Conservation (phyloP, 1,140 invertebrate species). For the Platyscapa corneri region DNA sequence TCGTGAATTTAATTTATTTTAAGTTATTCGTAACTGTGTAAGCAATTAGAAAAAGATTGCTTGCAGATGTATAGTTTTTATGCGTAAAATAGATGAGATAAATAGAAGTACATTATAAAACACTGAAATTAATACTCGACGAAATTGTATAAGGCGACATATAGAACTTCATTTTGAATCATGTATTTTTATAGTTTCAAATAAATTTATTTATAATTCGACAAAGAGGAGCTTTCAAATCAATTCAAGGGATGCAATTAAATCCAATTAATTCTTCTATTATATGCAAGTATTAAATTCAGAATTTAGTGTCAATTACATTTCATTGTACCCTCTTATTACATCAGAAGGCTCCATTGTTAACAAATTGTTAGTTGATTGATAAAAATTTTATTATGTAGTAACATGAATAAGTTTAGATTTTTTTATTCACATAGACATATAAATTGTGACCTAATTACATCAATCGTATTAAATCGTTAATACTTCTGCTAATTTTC, state of each 20-base stretch:
- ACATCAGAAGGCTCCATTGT: not conserved
- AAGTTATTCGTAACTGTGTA: not conserved
- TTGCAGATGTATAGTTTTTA: too few relatives aligned
- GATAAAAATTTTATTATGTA: not conserved
- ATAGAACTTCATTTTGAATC: not conserved
- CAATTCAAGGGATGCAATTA: not conserved
- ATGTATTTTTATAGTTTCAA: not conserved
- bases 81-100: too few relatives aligned
- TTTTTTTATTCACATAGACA: not conserved
- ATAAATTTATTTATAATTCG: not conserved
- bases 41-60: not conserved
- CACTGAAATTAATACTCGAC: too few relatives aligned
- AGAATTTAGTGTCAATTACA: not conserved
- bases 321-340: conserved; percentile 13
- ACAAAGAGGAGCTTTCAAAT: not conserved
- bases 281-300: not conserved
- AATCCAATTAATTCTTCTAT: conserved; percentile 1
- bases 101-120: too few relatives aligned
- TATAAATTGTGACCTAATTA: too few relatives aligned
- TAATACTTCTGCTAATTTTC: too few relatives aligned
- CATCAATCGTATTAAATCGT: too few relatives aligned
- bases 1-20: not conserved
- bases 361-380: not conserved
- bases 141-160: too few relatives aligned
- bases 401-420: not conserved